phyloP scores from a whole-genome alignment of 2,113 vertebrate species.

The Atherinomorus stipes region DNA sequence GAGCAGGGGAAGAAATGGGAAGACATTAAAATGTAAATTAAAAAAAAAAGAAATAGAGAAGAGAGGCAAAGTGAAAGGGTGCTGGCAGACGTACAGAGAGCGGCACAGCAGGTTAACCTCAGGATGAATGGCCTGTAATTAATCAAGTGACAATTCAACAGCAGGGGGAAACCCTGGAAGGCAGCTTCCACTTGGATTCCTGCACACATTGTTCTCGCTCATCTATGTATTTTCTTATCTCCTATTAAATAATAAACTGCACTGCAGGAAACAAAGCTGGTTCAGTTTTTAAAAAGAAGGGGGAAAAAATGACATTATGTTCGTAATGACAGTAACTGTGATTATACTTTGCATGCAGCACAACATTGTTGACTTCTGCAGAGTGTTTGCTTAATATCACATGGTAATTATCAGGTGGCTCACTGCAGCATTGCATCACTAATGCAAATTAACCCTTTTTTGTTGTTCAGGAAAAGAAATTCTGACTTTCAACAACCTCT shows the following conservation, averaged over 20 bases:
- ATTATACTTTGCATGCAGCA: too few species aligned
- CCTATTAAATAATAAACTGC: slow-evolving; percentile 27
- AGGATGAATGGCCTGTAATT: slow-evolving; percentile 64
- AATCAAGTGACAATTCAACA: slow-evolving; percentile 59
- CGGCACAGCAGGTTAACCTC: slow-evolving; percentile 54
- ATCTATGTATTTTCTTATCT: slow-evolving; percentile 39
- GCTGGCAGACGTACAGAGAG: slow-evolving; percentile 26
- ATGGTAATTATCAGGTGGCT: too few species aligned
- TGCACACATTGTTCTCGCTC: slow-evolving; percentile 19
- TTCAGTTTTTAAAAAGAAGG: background rate
- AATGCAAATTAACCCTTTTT: too few species aligned
- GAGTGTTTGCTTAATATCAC: too few species aligned
- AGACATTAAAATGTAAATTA: slow-evolving; percentile 23
- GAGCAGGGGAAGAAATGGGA: slow-evolving; percentile 18
- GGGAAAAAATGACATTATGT: too few species aligned
- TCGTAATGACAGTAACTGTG: too few species aligned
- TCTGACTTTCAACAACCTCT: background rate
- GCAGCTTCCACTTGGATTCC: slow-evolving; percentile 25
- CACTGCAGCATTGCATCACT: too few species aligned
- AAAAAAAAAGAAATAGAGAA: slow-evolving; percentile 19
- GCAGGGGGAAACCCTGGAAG: slow-evolving; percentile 29
- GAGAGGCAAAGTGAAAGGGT: background rate
- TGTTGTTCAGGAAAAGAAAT: too few species aligned
- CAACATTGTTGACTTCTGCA: too few species aligned
- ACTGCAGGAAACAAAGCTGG: slow-evolving; percentile 9